phyloP scores from a whole-genome alignment of 2,888 invertebrate genomes.

The Agriopis aurantiaria region DNA sequence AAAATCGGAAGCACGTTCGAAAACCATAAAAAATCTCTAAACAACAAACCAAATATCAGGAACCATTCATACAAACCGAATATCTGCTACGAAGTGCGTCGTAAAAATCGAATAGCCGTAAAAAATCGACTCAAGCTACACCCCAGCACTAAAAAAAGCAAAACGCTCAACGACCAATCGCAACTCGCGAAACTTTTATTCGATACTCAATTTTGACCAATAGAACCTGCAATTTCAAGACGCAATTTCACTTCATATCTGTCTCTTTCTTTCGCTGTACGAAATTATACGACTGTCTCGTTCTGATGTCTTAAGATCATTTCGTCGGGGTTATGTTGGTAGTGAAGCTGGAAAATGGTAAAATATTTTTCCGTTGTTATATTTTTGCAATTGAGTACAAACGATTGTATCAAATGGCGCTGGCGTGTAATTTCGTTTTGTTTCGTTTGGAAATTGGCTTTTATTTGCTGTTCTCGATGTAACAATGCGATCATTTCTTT shows the following conservation, averaged over 20 bases:
- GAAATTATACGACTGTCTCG: constrained; percentile 21
- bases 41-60: constrained; percentile 55
- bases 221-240: constrained; percentile 56
- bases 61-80: constrained; percentile 52
- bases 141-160: constrained; percentile 53
- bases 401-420: constrained; percentile 28
- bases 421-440: constrained; percentile 37
- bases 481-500: constrained; percentile 31
- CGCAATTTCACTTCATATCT: constrained; percentile 43
- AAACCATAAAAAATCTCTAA: constrained; percentile 39
- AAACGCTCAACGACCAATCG: constrained; percentile 56
- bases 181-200: constrained; percentile 54
- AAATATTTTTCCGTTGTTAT: constrained; percentile 12
- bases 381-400: constrained; percentile 31
- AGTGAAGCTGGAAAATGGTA: constrained; percentile 11
- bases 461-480: constrained; percentile 31
- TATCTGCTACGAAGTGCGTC: constrained; percentile 67
- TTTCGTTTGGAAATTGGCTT: constrained; percentile 29
- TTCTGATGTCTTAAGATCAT: constrained; percentile 30
- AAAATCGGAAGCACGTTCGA: constrained; percentile 34
- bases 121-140: constrained; percentile 47
- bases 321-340: constrained; percentile 13
- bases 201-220: constrained; percentile 64
- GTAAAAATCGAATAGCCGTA: constrained; percentile 72
- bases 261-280: constrained; percentile 44